phyloP scores from a whole-genome alignment of 2,888 invertebrate species.

The Silvanus unidentatus region DNA sequence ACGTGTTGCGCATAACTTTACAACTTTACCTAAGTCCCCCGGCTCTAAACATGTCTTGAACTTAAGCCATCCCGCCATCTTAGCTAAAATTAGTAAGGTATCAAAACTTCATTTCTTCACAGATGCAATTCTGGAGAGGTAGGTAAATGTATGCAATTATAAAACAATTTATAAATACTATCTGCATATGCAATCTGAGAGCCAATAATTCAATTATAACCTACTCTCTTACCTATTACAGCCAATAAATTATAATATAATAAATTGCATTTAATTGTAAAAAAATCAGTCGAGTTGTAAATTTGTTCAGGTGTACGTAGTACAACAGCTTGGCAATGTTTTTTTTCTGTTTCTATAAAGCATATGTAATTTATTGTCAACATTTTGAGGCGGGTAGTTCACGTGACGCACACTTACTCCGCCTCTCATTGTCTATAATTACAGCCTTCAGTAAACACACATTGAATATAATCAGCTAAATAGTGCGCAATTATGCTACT shows the following conservation, averaged over 20 bases:
- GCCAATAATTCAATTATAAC: too few relatives aligned
- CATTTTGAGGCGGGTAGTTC: neutral
- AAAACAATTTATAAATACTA: too few relatives aligned
- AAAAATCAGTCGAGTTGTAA: too few relatives aligned
- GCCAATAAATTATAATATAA: too few relatives aligned
- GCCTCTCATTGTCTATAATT: constrained; percentile 44
- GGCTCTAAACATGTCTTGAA: constrained; percentile 45
- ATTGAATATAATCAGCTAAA: constrained; percentile 32
- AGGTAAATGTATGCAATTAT: too few relatives aligned
- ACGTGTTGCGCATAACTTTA: constrained; percentile 48
- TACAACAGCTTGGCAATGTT: too few relatives aligned
- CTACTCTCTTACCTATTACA: too few relatives aligned
- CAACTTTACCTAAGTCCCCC: constrained; percentile 46
- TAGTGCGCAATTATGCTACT: constrained; percentile 43
- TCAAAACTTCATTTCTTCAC: constrained; percentile 11
- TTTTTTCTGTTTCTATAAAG: too few relatives aligned
- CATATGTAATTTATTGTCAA: constrained; percentile 1
- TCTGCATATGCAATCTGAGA: too few relatives aligned
- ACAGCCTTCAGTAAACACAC: constrained; percentile 33
- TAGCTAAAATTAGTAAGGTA: constrained; percentile 36
- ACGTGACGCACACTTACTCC: constrained; percentile 22
- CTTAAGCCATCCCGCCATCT: constrained; percentile 43
- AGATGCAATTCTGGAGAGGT: too few relatives aligned
- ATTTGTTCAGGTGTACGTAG: too few relatives aligned
- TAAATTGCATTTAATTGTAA: too few relatives aligned